Evolutionary conservation across 2,797 vertebrate genomes (phyloP).

Genomic region (Mus caroli): DNA sequence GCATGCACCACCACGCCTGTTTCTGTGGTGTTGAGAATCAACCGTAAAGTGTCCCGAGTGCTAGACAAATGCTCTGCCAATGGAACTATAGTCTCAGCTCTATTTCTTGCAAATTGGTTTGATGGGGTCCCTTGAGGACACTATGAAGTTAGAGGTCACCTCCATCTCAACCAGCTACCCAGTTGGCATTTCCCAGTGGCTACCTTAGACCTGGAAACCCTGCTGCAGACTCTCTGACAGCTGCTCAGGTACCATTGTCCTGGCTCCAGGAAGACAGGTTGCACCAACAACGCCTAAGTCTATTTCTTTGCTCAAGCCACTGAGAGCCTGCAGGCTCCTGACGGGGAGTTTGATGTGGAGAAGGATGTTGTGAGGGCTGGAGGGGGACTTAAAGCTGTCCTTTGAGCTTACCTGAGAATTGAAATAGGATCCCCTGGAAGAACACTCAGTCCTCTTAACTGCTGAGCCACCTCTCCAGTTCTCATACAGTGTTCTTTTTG

Average conservation of each 20-base stretch:
- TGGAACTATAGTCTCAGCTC: no score
- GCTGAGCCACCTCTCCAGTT: not conserved
- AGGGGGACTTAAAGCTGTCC: not conserved
- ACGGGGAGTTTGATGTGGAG: not conserved
- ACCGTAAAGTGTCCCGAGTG: not conserved
- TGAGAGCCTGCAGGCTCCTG: not conserved
- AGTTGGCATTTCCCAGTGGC: not conserved
- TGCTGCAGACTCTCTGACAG: not conserved
- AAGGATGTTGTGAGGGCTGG: not conserved
- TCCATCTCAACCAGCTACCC: not conserved
- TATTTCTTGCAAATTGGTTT: not conserved
- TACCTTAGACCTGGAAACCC: not conserved
- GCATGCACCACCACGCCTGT: not conserved
- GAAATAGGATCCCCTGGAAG: not conserved
- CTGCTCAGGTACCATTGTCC: not conserved
- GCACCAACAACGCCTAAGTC: not conserved
- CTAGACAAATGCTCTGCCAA: not conserved
- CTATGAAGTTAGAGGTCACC: not conserved
- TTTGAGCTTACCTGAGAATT: not conserved
- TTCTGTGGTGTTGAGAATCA: no score
- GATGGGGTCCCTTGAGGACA: not conserved
- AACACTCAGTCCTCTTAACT: not conserved
- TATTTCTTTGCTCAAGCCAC: not conserved
- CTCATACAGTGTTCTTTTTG: not conserved
- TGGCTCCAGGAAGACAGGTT: not conserved